Evolutionary conservation across 2,888 invertebrate species (phyloP).

Genomic region (Bibio marci): DNA sequence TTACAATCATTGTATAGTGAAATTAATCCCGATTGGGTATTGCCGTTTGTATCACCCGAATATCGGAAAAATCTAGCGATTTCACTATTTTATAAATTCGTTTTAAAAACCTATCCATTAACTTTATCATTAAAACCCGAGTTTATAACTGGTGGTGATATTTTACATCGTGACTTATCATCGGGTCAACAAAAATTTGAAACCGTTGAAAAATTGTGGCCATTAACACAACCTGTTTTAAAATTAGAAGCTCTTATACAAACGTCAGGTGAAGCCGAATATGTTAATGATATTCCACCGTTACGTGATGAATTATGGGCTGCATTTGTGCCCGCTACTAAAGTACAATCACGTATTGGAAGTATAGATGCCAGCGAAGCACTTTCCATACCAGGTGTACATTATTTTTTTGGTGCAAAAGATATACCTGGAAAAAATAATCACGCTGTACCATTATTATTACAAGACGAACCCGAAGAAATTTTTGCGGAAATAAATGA

Average conservation of each 20-base stretch:
- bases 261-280: constrained; percentile 32
- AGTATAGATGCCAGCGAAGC: constrained; percentile 46
- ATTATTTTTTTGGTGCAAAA: constrained; percentile 40
- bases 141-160: constrained; percentile 30
- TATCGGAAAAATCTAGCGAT: constrained; percentile 44
- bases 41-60: constrained; percentile 39
- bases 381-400: constrained; percentile 43
- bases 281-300: constrained; percentile 26
- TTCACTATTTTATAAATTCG: constrained; percentile 42
- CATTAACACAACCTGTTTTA: constrained; percentile 42
- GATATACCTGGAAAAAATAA: constrained; percentile 48
- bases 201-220: constrained; percentile 40
- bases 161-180: constrained; percentile 35
- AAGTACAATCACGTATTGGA: constrained; percentile 38
- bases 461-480: constrained; percentile 11
- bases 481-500: constrained; percentile 18
- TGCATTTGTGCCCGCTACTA: constrained; percentile 46
- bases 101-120: constrained; percentile 29
- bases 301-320: constrained; percentile 34
- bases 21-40: constrained; percentile 35
- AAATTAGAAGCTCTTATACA: constrained; percentile 43
- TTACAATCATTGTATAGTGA: constrained; percentile 34
- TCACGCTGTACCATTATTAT: constrained; percentile 21
- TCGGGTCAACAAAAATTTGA: constrained; percentile 41
- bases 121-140: constrained; percentile 2